These are phyloP conservation scores for Aphis craccivora DNA, from an alignment of 1,140 invertebrate genomes.

Conservation along the genomic window DNA sequence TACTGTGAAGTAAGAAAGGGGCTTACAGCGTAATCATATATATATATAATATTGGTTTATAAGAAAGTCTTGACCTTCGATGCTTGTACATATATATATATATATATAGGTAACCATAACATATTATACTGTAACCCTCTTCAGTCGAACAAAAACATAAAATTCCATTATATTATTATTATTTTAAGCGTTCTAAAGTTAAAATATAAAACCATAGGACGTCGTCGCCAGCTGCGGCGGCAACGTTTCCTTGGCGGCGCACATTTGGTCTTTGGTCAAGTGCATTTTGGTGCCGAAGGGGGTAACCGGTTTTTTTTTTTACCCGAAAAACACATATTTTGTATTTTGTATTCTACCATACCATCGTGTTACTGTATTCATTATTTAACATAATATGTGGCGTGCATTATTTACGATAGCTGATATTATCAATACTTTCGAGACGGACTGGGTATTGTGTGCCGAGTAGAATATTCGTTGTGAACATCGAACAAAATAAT, in stretches of 20 bases:
- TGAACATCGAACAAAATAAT: background rate
- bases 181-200: background rate
- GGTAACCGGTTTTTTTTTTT: background rate
- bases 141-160: background rate
- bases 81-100: background rate
- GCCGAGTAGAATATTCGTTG: too few species aligned
- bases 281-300: too few species aligned
- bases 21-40: too few species aligned
- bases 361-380: background rate
- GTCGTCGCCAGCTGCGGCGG: too few species aligned
- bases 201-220: background rate
- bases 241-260: too few species aligned
- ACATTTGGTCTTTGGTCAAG: background rate
- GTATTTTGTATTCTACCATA: background rate
- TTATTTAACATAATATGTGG: too few species aligned
- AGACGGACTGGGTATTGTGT: too few species aligned
- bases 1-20: background rate
- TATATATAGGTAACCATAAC: background rate
- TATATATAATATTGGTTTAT: background rate
- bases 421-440: background rate
- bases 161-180: background rate
- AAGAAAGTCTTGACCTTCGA: background rate
- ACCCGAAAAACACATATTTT: background rate
- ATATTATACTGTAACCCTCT: background rate
- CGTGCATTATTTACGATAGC: background rate